Evolutionary conservation across 2,113 vertebrate genomes (phyloP).

Genomic region (Ictalurus furcatus): DNA sequence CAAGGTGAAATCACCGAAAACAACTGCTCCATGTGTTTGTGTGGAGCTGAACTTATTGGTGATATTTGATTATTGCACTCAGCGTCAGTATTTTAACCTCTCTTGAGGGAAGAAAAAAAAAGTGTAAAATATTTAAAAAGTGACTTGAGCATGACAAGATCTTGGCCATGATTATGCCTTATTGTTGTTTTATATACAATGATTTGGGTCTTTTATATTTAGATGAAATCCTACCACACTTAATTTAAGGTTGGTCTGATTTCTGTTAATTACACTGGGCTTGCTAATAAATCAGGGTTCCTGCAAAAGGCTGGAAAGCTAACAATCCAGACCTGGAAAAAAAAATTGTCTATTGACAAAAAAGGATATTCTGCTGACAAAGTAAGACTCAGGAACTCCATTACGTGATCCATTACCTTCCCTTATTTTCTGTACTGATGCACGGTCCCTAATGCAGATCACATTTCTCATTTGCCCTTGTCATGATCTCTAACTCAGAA

Average conservation of each 20-base stretch:
- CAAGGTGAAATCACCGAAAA: constrained; percentile 75
- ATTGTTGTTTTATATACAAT: neutral
- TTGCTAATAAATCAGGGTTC: neutral
- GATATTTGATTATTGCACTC: neutral
- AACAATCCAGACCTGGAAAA: neutral
- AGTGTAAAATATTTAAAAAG: neutral
- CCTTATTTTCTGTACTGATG: neutral
- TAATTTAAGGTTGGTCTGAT: neutral
- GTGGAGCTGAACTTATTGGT: neutral
- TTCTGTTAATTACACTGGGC: neutral
- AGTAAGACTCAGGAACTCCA: neutral
- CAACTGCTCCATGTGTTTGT: neutral
- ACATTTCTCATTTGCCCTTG: neutral
- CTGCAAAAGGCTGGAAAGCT: neutral
- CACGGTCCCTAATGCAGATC: neutral
- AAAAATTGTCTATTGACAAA: neutral
- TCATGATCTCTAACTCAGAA: neutral
- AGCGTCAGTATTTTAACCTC: neutral
- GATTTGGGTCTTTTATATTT: neutral
- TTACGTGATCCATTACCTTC: neutral
- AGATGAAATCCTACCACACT: neutral
- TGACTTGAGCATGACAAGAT: neutral
- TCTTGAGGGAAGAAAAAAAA: neutral
- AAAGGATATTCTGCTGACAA: neutral
- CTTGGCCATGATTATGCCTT: neutral